Base-by-base conservation (phyloP, 2,113 vertebrate genomes). In the Osmerus eperlanus region DNA sequence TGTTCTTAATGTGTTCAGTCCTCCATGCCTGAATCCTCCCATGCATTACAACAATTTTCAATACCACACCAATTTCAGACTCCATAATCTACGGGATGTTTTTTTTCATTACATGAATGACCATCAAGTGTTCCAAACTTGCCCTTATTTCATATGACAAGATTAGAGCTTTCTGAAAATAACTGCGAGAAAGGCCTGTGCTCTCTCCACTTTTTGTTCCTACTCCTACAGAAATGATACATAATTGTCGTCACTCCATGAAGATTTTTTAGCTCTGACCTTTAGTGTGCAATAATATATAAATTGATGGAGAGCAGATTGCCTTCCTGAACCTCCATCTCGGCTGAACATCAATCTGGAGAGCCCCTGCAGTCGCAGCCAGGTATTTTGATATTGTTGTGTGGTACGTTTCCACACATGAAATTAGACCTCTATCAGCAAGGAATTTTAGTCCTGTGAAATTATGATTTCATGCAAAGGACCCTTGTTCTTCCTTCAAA, bases 151-250 rank as follows among this genome's bases (percentile, higher is more conserved):
- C 85, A 91, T 85, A 92, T 91, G 90, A 90, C 90, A 91, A 93
- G 90, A 94, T 91, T 90, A 91, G 80, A 90, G 93, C 91, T 94
- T 90, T 94, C 91, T 79, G 85, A 89, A 94, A 94, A 94, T 91
- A 87, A 91, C 88, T 63, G 87, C 91, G 86, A 92, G 91, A 93
- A 93, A 93, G 93, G 87, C 87, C 89, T 78, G 62, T 77, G 89
- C 89, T 93, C 93, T 93, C 91, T 84, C 83, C 7, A 71, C 68
- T 75, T 88, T 87, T 89, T 83, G 87, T 84, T 86, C 75, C 75
- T 14, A 15, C 90, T 91, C 91, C 94, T 91, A 85, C 81, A 90
- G 89, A 95, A 96, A 97, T 94, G 88, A 93, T 86, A 92, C 87
- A 89, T 96, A 95, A 97, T 96, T 94, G 87, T 90, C 87, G 88